Conservation (phyloP, 1,140 invertebrate genomes). For the Drosophila sproati region DNA sequence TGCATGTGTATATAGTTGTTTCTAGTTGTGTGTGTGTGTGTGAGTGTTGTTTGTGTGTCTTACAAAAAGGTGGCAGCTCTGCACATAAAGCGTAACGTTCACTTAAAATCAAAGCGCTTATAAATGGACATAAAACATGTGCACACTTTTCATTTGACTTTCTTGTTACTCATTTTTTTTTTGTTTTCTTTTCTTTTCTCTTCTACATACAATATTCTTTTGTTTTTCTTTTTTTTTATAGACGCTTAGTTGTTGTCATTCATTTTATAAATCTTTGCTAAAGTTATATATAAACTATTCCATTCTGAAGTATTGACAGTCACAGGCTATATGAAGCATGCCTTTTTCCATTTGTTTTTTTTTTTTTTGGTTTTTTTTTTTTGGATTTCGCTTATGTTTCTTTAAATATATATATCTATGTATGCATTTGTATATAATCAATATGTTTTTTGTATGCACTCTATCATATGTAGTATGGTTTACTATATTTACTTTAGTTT, state of each 20-base stretch:
- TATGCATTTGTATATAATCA: constrained; percentile 67
- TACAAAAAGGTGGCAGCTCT: constrained; percentile 71
- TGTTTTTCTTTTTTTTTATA: constrained; percentile 16
- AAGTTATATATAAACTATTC: constrained; percentile 81
- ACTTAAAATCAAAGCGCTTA: constrained; percentile 68
- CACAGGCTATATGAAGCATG: constrained; percentile 82
- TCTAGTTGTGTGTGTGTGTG: constrained; percentile 18
- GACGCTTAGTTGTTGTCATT: constrained; percentile 39
- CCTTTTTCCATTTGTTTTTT: constrained; percentile 11
- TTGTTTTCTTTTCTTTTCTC: constrained; percentile 25
- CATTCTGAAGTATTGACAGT: constrained; percentile 84
- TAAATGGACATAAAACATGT: constrained; percentile 60
- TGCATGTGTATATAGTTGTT: constrained; percentile 23
- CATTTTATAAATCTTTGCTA: constrained; percentile 68
- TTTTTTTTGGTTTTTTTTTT: constrained; percentile 32
- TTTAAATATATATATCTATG: constrained; percentile 57
- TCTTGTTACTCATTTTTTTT: constrained; percentile 43
- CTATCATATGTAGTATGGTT: constrained; percentile 66
- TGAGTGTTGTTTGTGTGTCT: constrained; percentile 28
- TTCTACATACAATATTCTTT: constrained; percentile 40
- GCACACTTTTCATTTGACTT: constrained; percentile 25
- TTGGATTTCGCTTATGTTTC: constrained; percentile 30
- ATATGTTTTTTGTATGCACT: constrained; percentile 68
- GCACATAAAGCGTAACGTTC: constrained; percentile 76
- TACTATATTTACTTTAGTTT: constrained; percentile 64